phyloP scores from a whole-genome alignment of 1,140 invertebrate species.

The Scaptomyza pallida region DNA sequence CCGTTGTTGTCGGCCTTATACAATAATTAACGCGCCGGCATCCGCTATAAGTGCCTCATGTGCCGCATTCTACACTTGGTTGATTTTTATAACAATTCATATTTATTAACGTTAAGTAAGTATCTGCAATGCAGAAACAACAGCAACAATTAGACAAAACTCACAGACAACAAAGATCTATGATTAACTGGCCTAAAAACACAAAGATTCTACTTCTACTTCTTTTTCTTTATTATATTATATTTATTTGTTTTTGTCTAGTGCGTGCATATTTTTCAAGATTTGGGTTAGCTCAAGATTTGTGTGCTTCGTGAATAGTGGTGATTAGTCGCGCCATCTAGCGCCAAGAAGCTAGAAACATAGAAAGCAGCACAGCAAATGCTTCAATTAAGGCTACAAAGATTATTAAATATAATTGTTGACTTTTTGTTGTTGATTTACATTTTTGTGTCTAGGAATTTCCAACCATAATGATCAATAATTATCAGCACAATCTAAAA shows the following conservation, averaged over 20 bases:
- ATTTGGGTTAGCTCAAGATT: slow-evolving; percentile 58
- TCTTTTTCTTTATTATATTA: too few relatives aligned
- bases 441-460: neutral
- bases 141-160: slow-evolving; percentile 19
- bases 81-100: slow-evolving; percentile 50
- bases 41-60: slow-evolving; percentile 33
- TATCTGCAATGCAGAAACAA: slow-evolving; percentile 28
- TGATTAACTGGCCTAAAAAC: slow-evolving; percentile 45
- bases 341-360: slow-evolving; percentile 3
- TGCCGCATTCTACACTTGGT: slow-evolving; percentile 55
- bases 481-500: neutral
- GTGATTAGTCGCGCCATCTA: slow-evolving; percentile 29
- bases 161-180: slow-evolving; percentile 18
- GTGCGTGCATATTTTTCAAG: slow-evolving; percentile 44
- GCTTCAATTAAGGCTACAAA: slow-evolving; percentile 39
- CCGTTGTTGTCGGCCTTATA: too few relatives aligned
- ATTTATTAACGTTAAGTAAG: slow-evolving; percentile 65
- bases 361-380: slow-evolving; percentile 30
- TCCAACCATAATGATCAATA: neutral
- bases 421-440: slow-evolving; percentile 4
- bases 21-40: slow-evolving; percentile 42
- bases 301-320: slow-evolving; percentile 39
- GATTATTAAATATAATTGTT: slow-evolving; percentile 26
- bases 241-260: slow-evolving; percentile 3
- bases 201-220: neutral